Conservation (phyloP, 2,113 vertebrate species). For the Chaetops frenatus region DNA sequence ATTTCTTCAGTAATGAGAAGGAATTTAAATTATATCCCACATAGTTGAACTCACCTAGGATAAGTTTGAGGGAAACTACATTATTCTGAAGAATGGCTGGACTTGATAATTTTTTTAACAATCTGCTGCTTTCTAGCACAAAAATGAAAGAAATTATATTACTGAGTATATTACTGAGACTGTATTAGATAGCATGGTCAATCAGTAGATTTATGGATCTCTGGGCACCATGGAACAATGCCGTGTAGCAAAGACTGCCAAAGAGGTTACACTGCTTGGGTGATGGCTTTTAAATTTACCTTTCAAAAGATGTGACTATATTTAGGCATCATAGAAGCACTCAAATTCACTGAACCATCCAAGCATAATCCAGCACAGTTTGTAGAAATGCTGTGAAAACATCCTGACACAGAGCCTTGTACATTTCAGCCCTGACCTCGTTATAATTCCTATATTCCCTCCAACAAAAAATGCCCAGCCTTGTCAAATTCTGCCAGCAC, state of each 20-base stretch:
- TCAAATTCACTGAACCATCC: not conserved
- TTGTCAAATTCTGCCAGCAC: not conserved
- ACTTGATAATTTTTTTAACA: not conserved
- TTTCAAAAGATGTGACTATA: not conserved
- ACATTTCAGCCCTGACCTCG: not conserved
- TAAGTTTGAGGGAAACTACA: not conserved
- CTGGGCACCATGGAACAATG: fast-evolving
- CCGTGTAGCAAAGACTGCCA: not conserved
- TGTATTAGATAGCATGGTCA: not conserved
- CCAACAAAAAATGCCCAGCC: not conserved
- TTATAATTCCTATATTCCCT: not conserved
- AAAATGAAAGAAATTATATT: not conserved
- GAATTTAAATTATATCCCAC: not conserved
- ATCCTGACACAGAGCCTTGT: not conserved
- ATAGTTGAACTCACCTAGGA: not conserved
- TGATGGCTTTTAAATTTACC: not conserved
- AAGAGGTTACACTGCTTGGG: not conserved
- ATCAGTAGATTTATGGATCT: not conserved
- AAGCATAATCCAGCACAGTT: fast-evolving
- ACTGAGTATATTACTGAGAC: not conserved
- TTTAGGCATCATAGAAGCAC: not conserved
- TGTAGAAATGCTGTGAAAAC: not conserved
- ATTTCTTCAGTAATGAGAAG: not conserved
- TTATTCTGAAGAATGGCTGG: not conserved
- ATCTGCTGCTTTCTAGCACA: not conserved